These are phyloP conservation scores for Tetranychus piercei DNA, from an alignment of 2,888 invertebrate species.

Conservation along the genomic window DNA sequence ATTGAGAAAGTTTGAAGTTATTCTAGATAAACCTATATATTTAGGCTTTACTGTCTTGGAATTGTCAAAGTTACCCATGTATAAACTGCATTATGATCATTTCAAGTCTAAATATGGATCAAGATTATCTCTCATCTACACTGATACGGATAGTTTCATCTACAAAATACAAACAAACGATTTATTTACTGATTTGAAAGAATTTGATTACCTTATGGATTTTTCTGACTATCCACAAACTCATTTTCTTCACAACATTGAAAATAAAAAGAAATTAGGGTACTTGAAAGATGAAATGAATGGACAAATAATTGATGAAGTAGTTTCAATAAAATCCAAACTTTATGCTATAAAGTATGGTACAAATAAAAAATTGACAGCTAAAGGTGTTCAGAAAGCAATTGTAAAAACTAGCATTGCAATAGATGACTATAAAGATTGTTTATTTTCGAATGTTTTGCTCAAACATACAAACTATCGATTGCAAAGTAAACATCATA, in stretches of 20 bases:
- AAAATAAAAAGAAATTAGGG: conserved; percentile 30
- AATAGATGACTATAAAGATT: neutral
- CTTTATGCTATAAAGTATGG: conserved; percentile 16
- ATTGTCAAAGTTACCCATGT: conserved; percentile 29
- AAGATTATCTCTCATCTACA: conserved; percentile 27
- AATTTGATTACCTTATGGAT: conserved; percentile 24
- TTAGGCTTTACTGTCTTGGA: conserved; percentile 28
- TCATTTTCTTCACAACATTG: conserved; percentile 26
- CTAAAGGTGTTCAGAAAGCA: neutral
- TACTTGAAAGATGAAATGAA: conserved; percentile 30
- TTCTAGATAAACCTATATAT: conserved; percentile 28
- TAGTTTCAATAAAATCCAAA: conserved; percentile 26
- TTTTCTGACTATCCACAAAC: conserved; percentile 29
- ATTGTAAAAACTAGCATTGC: neutral
- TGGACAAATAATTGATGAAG: conserved; percentile 28
- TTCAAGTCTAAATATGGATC: conserved; percentile 28
- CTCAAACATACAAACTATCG: neutral
- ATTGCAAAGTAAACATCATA: neutral
- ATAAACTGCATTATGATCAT: conserved; percentile 26
- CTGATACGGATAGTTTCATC: conserved; percentile 30
- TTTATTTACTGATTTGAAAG: conserved; percentile 28
- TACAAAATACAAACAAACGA: conserved; percentile 28
- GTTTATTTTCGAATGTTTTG: neutral
- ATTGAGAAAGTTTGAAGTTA: conserved; percentile 17
- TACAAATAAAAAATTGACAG: neutral